Percentiles rank a stretch among this genome's conserved stretches.
Evolutionary conservation across 2,888 invertebrate species (phyloP).

Genomic region (Lasioglossum malachurum): DNA sequence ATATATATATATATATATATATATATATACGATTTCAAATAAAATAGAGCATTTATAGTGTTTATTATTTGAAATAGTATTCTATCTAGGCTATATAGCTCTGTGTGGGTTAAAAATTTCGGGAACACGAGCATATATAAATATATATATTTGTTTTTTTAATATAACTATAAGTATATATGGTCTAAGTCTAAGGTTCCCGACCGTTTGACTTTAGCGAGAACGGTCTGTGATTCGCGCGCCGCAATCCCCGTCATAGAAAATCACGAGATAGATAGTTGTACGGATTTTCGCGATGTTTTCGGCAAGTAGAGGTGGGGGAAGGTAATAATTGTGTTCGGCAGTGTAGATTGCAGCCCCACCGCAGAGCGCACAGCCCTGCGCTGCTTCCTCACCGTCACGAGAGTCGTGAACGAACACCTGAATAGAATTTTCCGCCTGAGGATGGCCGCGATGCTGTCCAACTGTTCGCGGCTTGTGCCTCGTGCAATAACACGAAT

Average conservation of each 20-base stretch:
- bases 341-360: constrained; percentile 20
- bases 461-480: constrained; percentile 82
- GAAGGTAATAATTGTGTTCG: not conserved
- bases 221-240: not conserved
- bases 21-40: no score
- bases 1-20: no score
- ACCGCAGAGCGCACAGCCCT: constrained; percentile 27
- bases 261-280: not conserved
- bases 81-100: no score
- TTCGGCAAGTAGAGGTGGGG: not conserved
- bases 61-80: no score
- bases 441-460: constrained; percentile 83
- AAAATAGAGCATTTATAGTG: no score
- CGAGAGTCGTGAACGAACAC: constrained; percentile 47
- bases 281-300: not conserved
- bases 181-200: not conserved
- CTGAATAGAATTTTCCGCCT: constrained; percentile 59
- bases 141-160: no score
- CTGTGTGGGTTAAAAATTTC: no score
- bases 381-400: constrained; percentile 40
- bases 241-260: not conserved
- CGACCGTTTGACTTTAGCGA: not conserved
- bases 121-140: no score
- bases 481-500: constrained; percentile 81
- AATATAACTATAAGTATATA: no score